Base-by-base conservation (phyloP, 2,113 vertebrate genomes). In the Piliocolobus tephrosceles region DNA sequence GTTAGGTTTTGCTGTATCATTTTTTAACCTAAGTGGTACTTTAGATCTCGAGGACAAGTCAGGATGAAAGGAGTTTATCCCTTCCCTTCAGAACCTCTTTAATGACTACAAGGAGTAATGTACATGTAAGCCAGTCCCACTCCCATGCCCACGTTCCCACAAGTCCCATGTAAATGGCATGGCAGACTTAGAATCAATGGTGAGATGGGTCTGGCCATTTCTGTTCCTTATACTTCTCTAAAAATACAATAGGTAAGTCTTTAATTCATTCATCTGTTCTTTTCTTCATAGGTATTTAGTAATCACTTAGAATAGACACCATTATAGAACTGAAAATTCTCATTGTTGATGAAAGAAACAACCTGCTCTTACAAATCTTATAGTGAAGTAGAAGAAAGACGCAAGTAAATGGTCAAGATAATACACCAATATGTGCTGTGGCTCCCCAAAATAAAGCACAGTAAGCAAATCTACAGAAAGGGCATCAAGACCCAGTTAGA, bases 1-100 rank as follows among this genome's bases (percentile, higher is more conserved):
- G 14, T 84, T 55, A 93, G 38, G 58, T 87, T 85, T 90, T 45
- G 45, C 45, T 80, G 27, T 64, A 18, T 82, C 58, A 13, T 89
- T 73, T 97, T 92, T 79, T 11, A 50, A 40, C 2, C 4, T 79
- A 76, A 12, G 18, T 66, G 1, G 18, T 66, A 81, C 13, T 76
- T 92, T 40, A 93, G 11, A 64, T 52, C 18, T 82, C 89, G n/a
- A 93, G 8, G 14, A 76, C 78, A 88, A 66, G 5, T 55, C 18
- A 64, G 43, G 6, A 25, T 72, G 13, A 23, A 80, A 90, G 55
- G 2, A 3, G 2, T n/a, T 79, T 58, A 55, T 43, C 23, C 66
- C 16, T 18, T 8, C 91, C 66, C 13, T 18, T 8, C 91, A 45
- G 55, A 47, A 64, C 58, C 11, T 64, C 23, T 84, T 52, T n/a